These are phyloP conservation scores for Cheilosia urbana DNA, from an alignment of 2,888 invertebrate species.

Conservation along the genomic window DNA sequence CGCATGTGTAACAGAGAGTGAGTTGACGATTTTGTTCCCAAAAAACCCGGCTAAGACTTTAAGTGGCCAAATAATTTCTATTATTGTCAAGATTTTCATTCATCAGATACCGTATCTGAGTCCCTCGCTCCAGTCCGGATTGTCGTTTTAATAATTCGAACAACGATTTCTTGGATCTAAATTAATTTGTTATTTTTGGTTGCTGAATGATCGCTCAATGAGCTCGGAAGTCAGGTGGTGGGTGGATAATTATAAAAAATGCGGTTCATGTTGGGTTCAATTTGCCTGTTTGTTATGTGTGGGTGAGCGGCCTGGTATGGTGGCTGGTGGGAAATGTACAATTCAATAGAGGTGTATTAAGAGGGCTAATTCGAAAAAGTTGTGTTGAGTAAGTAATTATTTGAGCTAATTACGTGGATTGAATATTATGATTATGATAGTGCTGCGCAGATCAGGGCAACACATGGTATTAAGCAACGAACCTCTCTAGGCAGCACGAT, in stretches of 20 bases:
- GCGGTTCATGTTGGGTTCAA: conserved; percentile 23
- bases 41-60: conserved; percentile 40
- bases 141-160: conserved; percentile 24
- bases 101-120: conserved; percentile 26
- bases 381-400: no score
- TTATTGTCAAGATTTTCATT: conserved; percentile 49
- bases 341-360: no score
- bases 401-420: neutral
- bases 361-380: no score
- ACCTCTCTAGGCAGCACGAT: no score
- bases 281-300: neutral
- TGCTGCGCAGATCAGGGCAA: no score
- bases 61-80: conserved; percentile 64
- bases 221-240: conserved; percentile 16
- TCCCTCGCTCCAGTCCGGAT: conserved; percentile 10
- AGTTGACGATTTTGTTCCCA: conserved; percentile 19
- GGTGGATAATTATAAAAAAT: conserved; percentile 43
- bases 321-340: neutral
- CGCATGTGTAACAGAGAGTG: conserved; percentile 23
- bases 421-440: neutral
- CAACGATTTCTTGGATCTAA: conserved; percentile 20
- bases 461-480: no score
- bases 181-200: conserved; percentile 58
- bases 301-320: no score
- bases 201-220: conserved; percentile 44